Percentiles rank a stretch among this genome's conserved stretches.
These are phyloP conservation scores for Nothobranchius furzeri DNA, from an alignment of 2,113 vertebrate species.

Conservation along the genomic window DNA sequence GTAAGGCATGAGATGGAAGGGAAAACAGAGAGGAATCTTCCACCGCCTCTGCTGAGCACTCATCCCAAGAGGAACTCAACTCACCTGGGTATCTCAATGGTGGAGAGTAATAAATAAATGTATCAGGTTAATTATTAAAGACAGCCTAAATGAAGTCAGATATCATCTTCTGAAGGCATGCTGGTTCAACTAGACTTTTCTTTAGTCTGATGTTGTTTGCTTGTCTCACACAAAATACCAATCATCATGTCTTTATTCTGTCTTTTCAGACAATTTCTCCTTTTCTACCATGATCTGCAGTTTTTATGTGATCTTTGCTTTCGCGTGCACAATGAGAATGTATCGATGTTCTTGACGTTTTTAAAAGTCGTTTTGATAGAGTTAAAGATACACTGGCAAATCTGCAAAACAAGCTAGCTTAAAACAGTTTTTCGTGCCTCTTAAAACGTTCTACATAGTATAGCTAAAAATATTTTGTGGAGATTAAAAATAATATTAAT, in stretches of 20 bases:
- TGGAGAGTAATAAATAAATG: conserved; percentile 72
- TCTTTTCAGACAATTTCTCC: conserved; percentile 3
- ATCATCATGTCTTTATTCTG: conserved; percentile 15
- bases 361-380: neutral
- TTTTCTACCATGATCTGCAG: conserved; percentile 5
- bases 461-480: too few relatives aligned
- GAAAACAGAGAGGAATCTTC: conserved; percentile 52
- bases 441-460: too few relatives aligned
- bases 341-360: neutral
- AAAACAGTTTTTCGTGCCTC: too few relatives aligned
- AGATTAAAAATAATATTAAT: too few relatives aligned
- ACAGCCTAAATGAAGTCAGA: conserved; percentile 73
- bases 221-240: conserved; percentile 23
- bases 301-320: neutral
- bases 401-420: too few relatives aligned
- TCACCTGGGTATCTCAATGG: conserved; percentile 71
- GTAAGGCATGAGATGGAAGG: conserved; percentile 41
- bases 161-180: conserved; percentile 57
- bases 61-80: conserved; percentile 59
- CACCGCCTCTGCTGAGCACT: conserved; percentile 47
- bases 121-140: conserved; percentile 77
- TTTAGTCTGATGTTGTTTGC: conserved; percentile 51
- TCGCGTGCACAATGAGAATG: too few relatives aligned
- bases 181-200: conserved; percentile 36
- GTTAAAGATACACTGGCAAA: too few relatives aligned